Conservation (phyloP, 2,113 vertebrate species). For the Barnardius zonarius region DNA sequence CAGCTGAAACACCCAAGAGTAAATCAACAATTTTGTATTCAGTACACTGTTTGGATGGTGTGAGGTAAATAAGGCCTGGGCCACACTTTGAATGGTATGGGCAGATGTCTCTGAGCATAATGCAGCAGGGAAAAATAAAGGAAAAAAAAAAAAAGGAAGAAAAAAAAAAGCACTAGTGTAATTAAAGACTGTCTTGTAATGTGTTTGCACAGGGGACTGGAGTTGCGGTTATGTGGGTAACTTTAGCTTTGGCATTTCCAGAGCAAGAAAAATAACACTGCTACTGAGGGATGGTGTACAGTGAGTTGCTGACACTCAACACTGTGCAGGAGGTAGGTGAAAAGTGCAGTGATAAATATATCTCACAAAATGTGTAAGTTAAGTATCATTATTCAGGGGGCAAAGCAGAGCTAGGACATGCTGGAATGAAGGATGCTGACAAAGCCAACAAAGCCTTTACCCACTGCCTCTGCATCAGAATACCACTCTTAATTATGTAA, state of each 20-base stretch:
- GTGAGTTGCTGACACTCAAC: conserved; percentile 40
- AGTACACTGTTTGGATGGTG: neutral
- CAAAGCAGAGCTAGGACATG: neutral
- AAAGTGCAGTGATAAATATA: conserved; percentile 47
- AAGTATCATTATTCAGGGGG: conserved; percentile 30
- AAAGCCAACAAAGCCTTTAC: neutral
- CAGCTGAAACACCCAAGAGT: neutral
- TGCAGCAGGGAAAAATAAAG: neutral
- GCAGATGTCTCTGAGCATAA: conserved; percentile 33
- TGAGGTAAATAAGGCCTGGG: conserved; percentile 24
- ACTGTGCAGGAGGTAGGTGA: conserved; percentile 13
- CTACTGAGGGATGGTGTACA: neutral
- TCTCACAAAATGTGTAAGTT: neutral
- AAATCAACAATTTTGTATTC: conserved; percentile 40
- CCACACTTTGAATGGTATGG: neutral
- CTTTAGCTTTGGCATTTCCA: conserved; percentile 17
- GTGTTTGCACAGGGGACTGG: conserved; percentile 17
- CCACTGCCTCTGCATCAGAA: neutral
- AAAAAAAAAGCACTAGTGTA: neutral
- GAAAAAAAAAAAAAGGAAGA: neutral
- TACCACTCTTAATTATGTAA: conserved; percentile 32
- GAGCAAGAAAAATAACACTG: conserved; percentile 47
- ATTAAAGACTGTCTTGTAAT: conserved; percentile 57
- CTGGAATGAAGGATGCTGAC: neutral
- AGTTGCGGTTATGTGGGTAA: conserved; percentile 29